phyloP scores from a whole-genome alignment of 2,888 invertebrate species.

The Drosophila picticornis region DNA sequence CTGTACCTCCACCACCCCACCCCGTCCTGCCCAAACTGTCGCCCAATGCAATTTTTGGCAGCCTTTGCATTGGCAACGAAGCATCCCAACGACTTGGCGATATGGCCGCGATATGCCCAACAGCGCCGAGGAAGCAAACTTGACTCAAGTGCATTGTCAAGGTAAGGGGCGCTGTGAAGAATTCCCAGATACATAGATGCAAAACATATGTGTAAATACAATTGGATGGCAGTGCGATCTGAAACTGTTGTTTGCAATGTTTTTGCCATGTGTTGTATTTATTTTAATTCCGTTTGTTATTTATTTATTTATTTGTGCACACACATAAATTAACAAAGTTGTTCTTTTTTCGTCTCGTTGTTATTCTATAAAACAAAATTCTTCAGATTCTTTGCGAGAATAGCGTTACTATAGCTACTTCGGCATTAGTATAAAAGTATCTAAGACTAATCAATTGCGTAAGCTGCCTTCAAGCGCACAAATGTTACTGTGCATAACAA shows the following conservation, averaged over 20 bases:
- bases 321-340: slow-evolving; percentile 64
- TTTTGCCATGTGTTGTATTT: slow-evolving; percentile 41
- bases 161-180: slow-evolving; percentile 52
- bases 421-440: slow-evolving; percentile 6
- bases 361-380: slow-evolving; percentile 35
- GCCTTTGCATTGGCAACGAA: slow-evolving; percentile 64
- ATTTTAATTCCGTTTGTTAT: slow-evolving; percentile 21
- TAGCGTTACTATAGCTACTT: slow-evolving; percentile 22
- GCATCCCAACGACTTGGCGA: slow-evolving; percentile 31
- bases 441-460: slow-evolving; percentile 56
- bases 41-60: slow-evolving; percentile 60
- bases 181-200: slow-evolving; percentile 30
- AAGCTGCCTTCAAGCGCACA: slow-evolving; percentile 44
- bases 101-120: slow-evolving; percentile 28
- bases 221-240: slow-evolving; percentile 53
- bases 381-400: slow-evolving; percentile 33
- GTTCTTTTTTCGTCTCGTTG: background rate
- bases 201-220: slow-evolving; percentile 35
- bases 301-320: slow-evolving; percentile 44
- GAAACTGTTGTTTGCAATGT: slow-evolving; percentile 15
- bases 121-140: slow-evolving; percentile 69
- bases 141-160: slow-evolving; percentile 80
- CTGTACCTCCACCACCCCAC: background rate
- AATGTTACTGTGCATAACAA: slow-evolving; percentile 43
- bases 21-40: slow-evolving; percentile 7